A percentile compares a stretch with the other conserved stretches of the same genome.
These are phyloP conservation scores for Chloroceryle aenea DNA, from an alignment of 2,113 vertebrate species.

Conservation along the genomic window DNA sequence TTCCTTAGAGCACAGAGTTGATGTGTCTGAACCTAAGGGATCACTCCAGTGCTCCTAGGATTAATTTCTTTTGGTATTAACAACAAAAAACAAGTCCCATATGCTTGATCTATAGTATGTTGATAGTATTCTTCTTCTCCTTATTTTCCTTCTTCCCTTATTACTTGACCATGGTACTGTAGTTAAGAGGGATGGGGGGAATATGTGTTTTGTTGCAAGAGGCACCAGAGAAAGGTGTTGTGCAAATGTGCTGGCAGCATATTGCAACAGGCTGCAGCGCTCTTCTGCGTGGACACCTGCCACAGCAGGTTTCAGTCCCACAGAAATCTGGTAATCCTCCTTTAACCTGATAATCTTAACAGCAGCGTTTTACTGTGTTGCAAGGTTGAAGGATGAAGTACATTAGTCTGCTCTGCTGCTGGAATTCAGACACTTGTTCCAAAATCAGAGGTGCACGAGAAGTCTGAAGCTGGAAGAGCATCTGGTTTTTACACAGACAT, in stretches of 20 bases:
- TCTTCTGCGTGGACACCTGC: background rate
- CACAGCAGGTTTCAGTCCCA: background rate
- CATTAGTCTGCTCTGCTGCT: background rate
- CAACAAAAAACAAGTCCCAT: background rate
- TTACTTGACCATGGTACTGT: background rate
- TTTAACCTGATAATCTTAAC: constrained; percentile 19
- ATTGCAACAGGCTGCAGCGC: background rate
- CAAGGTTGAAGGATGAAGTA: background rate
- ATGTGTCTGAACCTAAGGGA: background rate
- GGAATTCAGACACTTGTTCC: background rate
- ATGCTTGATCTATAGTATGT: background rate
- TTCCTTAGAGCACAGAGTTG: background rate
- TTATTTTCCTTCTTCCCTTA: background rate
- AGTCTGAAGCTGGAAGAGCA: background rate
- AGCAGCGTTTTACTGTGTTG: background rate
- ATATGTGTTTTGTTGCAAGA: background rate
- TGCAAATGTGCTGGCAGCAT: background rate
- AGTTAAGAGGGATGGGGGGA: background rate
- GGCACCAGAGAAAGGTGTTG: background rate
- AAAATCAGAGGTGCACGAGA: background rate
- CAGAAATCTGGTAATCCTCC: constrained; percentile 13
- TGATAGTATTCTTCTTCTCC: background rate
- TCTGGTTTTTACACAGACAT: background rate
- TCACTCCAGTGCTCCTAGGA: background rate
- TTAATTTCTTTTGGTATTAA: background rate